These are phyloP conservation scores for Anthopleura xanthogrammica DNA, from an alignment of 92 coral and sea anemone genomes.

Conservation along the genomic window DNA sequence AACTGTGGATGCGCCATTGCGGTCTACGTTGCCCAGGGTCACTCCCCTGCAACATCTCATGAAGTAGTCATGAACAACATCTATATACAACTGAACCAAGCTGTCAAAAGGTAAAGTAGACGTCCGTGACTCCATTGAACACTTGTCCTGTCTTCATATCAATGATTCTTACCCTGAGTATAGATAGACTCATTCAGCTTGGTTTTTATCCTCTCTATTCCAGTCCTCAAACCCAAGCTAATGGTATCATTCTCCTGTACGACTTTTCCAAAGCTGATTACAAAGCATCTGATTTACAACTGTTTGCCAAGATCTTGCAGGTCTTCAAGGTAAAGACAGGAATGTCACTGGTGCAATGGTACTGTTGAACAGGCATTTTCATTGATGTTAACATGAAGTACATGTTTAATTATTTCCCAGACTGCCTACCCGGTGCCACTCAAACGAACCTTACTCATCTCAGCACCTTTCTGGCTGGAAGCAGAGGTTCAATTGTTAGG, in stretches of 20 bases:
- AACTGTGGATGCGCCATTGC: background rate
- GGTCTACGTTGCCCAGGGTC: background rate
- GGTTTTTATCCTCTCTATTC: background rate
- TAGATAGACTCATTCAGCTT: too few species aligned
- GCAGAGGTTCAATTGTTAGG: background rate
- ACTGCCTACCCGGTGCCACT: background rate
- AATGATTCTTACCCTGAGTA: too few species aligned
- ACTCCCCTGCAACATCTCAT: background rate
- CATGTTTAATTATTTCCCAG: background rate
- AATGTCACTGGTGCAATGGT: too few species aligned
- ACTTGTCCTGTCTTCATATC: background rate
- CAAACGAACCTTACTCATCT: background rate
- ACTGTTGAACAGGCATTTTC: too few species aligned
- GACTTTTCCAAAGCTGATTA: conserved; percentile 2
- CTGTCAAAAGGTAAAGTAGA: background rate
- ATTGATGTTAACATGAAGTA: background rate
- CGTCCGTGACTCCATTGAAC: background rate
- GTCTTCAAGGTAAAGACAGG: background rate
- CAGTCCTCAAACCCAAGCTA: background rate
- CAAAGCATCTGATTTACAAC: conserved; percentile 9
- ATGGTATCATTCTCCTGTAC: background rate
- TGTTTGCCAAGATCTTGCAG: background rate
- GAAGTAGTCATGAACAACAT: conserved; percentile 3
- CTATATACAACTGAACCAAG: background rate
- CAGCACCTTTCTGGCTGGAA: conserved; percentile 3